Conservation (phyloP, 2,888 invertebrate genomes). For the Cryptus armator region DNA sequence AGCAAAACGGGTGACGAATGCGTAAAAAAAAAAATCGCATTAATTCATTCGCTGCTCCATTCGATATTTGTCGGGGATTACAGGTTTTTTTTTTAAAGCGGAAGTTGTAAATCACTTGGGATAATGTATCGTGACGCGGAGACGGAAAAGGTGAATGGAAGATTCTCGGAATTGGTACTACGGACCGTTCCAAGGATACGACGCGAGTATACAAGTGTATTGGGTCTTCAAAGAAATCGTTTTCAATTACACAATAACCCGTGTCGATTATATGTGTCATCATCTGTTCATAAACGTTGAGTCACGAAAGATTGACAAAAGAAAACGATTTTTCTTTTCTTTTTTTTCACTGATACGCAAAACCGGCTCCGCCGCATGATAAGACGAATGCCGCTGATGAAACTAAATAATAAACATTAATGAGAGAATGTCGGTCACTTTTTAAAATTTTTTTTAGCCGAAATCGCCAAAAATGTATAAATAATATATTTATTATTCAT, state of each 20-base stretch:
- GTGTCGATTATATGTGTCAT: background rate
- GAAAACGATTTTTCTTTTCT: background rate
- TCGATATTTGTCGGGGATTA: constrained; percentile 31
- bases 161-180: constrained; percentile 56
- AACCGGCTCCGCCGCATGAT: background rate
- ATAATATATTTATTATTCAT: too few relatives aligned
- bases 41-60: constrained; percentile 31
- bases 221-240: background rate
- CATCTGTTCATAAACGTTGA: background rate
- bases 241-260: background rate
- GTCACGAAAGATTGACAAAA: background rate
- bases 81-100: constrained; percentile 16
- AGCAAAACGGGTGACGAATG: constrained; percentile 18
- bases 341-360: background rate
- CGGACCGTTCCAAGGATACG: background rate
- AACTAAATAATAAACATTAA: too few relatives aligned
- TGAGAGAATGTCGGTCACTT: too few relatives aligned
- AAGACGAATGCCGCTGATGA: too few relatives aligned
- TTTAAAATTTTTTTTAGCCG: too few relatives aligned
- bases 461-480: too few relatives aligned
- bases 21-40: background rate
- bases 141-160: constrained; percentile 58
- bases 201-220: constrained; percentile 5
- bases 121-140: constrained; percentile 2
- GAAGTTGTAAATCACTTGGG: constrained; percentile 36